phyloP scores from a whole-genome alignment of 2,888 invertebrate genomes.

The Cantharis nigra region DNA sequence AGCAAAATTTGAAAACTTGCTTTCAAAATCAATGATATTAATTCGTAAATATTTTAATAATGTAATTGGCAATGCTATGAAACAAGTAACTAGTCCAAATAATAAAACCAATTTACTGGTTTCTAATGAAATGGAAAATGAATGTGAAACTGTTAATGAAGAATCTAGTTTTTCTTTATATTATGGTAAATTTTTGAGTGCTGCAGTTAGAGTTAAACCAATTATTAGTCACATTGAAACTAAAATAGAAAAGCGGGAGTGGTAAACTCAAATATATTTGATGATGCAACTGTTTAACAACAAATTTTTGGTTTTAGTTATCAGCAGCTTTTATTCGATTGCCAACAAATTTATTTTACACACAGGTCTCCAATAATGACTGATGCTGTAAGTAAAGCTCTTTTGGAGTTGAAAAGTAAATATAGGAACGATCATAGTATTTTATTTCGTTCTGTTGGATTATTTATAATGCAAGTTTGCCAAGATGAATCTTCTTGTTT shows the following conservation, averaged over 20 bases:
- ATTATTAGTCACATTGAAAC: slow-evolving; percentile 83
- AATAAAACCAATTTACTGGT: slow-evolving; percentile 41
- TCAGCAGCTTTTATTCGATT: slow-evolving; percentile 72
- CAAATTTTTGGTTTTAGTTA: slow-evolving; percentile 58
- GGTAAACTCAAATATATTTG: slow-evolving; percentile 60
- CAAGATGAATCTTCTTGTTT: slow-evolving; percentile 93
- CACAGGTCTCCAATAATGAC: slow-evolving; percentile 71
- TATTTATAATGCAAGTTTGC: slow-evolving; percentile 89
- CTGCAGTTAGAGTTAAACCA: slow-evolving; percentile 81
- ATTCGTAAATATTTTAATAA: slow-evolving; percentile 80
- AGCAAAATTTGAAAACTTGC: slow-evolving; percentile 83
- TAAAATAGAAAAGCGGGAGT: slow-evolving; percentile 71
- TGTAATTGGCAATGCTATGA: slow-evolving; percentile 78
- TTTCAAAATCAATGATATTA: slow-evolving; percentile 77
- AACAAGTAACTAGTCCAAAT: slow-evolving; percentile 64
- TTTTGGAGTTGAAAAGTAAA: slow-evolving; percentile 66
- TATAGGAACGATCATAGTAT: slow-evolving; percentile 80
- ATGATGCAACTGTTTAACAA: background rate
- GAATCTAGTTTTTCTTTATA: slow-evolving; percentile 82
- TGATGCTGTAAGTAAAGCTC: slow-evolving; percentile 71
- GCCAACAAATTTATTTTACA: slow-evolving; percentile 81
- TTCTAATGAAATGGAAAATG: slow-evolving; percentile 16
- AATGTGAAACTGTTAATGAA: slow-evolving; percentile 35
- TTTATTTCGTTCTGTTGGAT: slow-evolving; percentile 83
- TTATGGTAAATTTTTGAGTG: slow-evolving; percentile 94